Conservation (phyloP, 37 sponge, comb jelly and placozoan species). For the Chondrilla cf. caribensis region DNA sequence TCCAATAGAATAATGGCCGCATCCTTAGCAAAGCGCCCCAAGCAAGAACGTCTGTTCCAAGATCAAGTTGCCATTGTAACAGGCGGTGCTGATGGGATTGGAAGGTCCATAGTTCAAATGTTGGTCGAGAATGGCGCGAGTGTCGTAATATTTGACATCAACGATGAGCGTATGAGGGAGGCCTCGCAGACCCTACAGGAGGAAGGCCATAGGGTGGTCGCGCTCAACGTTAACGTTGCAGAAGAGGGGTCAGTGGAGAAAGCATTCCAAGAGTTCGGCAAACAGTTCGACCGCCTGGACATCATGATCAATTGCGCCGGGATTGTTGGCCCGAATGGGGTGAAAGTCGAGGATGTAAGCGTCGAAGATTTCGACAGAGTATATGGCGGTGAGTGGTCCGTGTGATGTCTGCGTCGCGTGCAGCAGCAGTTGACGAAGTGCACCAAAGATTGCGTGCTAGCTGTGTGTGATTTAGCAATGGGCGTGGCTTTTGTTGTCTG, state of each 20-base stretch:
- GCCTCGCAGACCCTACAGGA: not conserved
- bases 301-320: conserved; percentile 83
- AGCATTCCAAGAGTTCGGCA: conserved; percentile 24
- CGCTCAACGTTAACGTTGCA: conserved; percentile 51
- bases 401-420: too few relatives aligned
- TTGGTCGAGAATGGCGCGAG: conserved; percentile 40
- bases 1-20: not conserved
- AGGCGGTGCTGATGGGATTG: conserved; percentile 73
- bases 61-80: conserved; percentile 76
- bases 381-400: conserved; percentile 40
- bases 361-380: conserved; percentile 62
- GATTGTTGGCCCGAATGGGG: conserved; percentile 63
- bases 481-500: too few relatives aligned
- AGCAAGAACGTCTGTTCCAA: conserved; percentile 5
- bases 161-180: conserved; percentile 9
- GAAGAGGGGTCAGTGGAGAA: conserved; percentile 47
- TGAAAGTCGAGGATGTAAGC: conserved; percentile 30
- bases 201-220: not conserved
- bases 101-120: conserved; percentile 49
- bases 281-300: conserved; percentile 45
- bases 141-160: conserved; percentile 66
- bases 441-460: too few relatives aligned
- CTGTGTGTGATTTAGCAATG: too few relatives aligned
- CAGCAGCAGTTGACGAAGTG: too few relatives aligned
- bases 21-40: not conserved